phyloP scores from a whole-genome alignment of 2,797 vertebrate species.

The Cirrhinus molitorella region DNA sequence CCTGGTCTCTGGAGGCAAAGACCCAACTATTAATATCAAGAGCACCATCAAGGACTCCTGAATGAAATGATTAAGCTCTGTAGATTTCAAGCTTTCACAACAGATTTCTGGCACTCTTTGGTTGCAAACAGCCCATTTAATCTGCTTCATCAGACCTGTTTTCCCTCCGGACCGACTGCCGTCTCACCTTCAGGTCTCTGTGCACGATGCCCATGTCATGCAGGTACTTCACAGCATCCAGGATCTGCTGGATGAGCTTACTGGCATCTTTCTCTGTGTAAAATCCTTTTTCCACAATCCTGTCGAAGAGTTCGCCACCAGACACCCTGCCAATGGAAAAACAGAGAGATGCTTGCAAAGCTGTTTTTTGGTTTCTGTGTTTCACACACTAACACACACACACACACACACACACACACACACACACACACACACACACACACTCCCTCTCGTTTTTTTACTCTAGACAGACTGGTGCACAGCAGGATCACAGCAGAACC shows the following conservation, averaged over 20 bases:
- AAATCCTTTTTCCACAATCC: conserved; percentile 98
- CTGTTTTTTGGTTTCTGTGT: conserved; percentile 9
- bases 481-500: conserved; percentile 45
- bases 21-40: conserved; percentile 21
- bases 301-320: conserved; percentile 95
- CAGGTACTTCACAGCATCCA: conserved; percentile 95
- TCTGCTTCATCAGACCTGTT: not conserved
- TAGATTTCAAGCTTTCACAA: no score
- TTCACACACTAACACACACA: conserved; percentile 41
- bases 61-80: conserved; percentile 2
- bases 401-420: conserved; percentile 18
- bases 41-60: not conserved
- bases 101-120: not conserved
- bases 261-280: conserved; percentile 98
- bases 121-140: not conserved
- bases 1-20: not conserved
- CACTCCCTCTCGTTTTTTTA: conserved; percentile 20
- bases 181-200: conserved; percentile 93
- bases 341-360: conserved; percentile 48
- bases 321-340: conserved; percentile 84
- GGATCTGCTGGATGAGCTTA: conserved; percentile 94
- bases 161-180: not conserved
- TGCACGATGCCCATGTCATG: conserved; percentile 97
- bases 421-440: conserved; percentile 25
- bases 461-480: conserved; percentile 52